A percentile compares a stretch with the other conserved stretches of the same genome.
Evolutionary conservation across 2,113 vertebrate species (phyloP).

Genomic region (Climacteris rufus): DNA sequence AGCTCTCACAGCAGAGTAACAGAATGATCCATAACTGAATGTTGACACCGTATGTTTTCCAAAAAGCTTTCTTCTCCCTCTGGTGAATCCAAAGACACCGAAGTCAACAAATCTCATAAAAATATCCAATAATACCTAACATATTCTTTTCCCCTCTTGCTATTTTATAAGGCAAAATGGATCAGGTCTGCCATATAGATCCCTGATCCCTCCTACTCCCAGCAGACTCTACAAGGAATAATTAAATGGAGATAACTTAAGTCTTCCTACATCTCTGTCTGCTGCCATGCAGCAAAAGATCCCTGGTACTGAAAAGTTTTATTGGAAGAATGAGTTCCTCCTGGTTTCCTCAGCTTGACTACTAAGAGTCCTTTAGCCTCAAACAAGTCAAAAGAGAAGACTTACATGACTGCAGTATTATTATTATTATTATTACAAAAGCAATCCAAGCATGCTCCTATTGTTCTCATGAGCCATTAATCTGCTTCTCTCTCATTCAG

Average conservation of each 20-base stretch:
- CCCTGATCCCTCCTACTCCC: neutral
- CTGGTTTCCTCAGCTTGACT: neutral
- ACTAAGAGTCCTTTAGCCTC: neutral
- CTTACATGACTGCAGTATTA: neutral
- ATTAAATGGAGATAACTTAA: neutral
- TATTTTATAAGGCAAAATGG: neutral
- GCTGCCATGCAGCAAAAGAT: neutral
- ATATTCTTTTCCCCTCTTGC: neutral
- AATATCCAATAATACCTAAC: neutral
- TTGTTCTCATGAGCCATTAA: neutral
- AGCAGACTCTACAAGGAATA: neutral
- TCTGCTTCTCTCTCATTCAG: neutral
- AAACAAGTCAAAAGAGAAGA: neutral
- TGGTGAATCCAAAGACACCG: neutral
- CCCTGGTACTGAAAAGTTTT: neutral
- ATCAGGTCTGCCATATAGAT: neutral
- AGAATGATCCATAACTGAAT: neutral
- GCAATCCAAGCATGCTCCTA: neutral
- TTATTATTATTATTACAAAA: neutral
- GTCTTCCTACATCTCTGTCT: neutral
- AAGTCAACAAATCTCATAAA: neutral
- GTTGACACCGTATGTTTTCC: neutral
- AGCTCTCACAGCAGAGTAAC: neutral
- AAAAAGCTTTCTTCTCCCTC: neutral
- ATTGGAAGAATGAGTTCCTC: rapidly evolving